Evolutionary conservation across 2,797 vertebrate genomes (phyloP).

Genomic region (Crenichthys baileyi): DNA sequence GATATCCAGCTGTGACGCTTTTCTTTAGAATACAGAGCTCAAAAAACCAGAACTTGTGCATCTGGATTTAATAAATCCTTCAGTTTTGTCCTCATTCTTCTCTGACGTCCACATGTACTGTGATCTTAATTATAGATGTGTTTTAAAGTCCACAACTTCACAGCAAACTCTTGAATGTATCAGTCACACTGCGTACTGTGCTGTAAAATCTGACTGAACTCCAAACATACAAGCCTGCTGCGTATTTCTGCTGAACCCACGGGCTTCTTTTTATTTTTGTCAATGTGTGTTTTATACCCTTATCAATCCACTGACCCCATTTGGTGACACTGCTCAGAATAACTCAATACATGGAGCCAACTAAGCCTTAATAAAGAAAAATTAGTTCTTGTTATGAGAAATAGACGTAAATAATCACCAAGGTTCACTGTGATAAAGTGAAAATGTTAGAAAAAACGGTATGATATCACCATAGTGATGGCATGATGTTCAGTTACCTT

Average conservation of each 20-base stretch:
- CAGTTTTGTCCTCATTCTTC: background rate
- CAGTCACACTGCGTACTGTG: background rate
- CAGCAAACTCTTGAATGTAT: background rate
- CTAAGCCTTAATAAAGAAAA: background rate
- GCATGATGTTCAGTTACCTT: background rate
- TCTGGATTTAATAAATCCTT: slow-evolving; percentile 39
- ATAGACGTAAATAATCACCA: background rate
- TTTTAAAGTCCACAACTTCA: slow-evolving; percentile 1
- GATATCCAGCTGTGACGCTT: slow-evolving; percentile 20
- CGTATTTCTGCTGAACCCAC: background rate
- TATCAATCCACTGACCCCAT: background rate
- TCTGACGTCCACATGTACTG: background rate
- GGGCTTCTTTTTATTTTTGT: background rate
- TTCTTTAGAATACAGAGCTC: slow-evolving; percentile 16
- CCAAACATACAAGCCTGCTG: background rate
- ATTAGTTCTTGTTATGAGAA: background rate
- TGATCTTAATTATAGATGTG: slow-evolving; percentile 5
- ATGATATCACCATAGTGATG: background rate
- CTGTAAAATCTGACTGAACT: background rate
- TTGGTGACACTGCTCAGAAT: background rate
- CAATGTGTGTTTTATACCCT: background rate
- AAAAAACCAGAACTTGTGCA: slow-evolving; percentile 10
- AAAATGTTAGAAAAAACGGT: background rate
- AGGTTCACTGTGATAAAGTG: background rate
- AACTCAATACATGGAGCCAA: background rate